These are phyloP conservation scores for Tyria jacobaeae DNA, from an alignment of 2,888 invertebrate genomes.

Conservation along the genomic window DNA sequence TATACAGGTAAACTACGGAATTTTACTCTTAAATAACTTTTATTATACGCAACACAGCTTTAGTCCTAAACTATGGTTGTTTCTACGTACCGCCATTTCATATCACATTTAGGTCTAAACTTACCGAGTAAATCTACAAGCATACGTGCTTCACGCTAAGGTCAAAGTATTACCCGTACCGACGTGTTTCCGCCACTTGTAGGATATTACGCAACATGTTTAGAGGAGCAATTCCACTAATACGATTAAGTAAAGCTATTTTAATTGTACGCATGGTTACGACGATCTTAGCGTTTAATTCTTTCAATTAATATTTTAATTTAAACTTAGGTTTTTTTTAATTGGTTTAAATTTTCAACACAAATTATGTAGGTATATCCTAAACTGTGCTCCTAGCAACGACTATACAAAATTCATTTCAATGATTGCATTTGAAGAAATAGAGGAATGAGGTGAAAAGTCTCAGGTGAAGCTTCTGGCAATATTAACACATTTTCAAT, in stretches of 20 bases:
- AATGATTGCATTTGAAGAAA: too few species aligned
- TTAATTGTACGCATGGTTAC: background rate
- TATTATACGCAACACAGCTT: constrained; percentile 28
- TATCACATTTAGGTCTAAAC: constrained; percentile 43
- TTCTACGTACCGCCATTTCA: constrained; percentile 26
- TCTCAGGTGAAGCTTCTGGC: too few species aligned
- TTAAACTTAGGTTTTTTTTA: too few species aligned
- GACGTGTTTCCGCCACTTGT: constrained; percentile 8
- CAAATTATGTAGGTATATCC: too few species aligned
- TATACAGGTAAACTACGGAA: background rate
- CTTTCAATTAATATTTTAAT: too few species aligned
- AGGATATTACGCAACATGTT: constrained; percentile 5
- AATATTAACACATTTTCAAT: too few species aligned
- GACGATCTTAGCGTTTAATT: too few species aligned
- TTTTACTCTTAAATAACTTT: constrained; percentile 25
- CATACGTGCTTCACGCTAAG: constrained; percentile 46
- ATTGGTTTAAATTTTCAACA: too few species aligned
- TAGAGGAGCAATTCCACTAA: background rate
- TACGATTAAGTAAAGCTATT: background rate
- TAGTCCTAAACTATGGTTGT: constrained; percentile 11
- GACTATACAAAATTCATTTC: too few species aligned
- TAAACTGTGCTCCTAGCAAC: too few species aligned
- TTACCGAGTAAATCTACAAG: constrained; percentile 46
- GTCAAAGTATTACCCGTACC: constrained; percentile 43
- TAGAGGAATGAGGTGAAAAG: too few species aligned